Conservation (phyloP, 2,797 vertebrate species). For the Zenarchopterus dispar region DNA sequence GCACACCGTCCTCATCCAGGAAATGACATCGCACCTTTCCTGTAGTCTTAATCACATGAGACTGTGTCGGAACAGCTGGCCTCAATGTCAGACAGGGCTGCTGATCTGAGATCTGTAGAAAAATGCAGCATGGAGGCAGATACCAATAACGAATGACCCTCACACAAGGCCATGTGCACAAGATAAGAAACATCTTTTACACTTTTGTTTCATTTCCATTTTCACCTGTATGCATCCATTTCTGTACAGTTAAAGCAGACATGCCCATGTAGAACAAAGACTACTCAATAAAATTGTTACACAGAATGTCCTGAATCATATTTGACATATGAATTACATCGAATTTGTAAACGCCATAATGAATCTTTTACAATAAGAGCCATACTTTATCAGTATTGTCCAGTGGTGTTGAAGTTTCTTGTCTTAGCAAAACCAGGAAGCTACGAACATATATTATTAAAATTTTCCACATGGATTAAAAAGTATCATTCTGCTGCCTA, state of each 20-base stretch:
- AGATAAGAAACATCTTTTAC: neutral
- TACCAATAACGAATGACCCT: slow-evolving; percentile 34
- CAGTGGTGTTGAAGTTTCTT: no score
- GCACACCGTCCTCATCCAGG: slow-evolving; percentile 25
- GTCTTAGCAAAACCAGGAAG: no score
- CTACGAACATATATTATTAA: no score
- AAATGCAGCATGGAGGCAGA: slow-evolving; percentile 35
- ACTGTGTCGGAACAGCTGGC: slow-evolving; percentile 51
- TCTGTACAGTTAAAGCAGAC: neutral
- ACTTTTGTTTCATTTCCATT: neutral
- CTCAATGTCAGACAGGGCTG: slow-evolving; percentile 43
- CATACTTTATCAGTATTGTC: no score
- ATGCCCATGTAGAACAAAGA: no score
- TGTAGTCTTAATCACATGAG: slow-evolving; percentile 44
- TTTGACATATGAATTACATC: no score
- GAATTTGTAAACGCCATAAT: no score
- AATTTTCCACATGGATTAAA: no score
- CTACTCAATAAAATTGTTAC: no score
- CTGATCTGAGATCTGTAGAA: slow-evolving; percentile 43
- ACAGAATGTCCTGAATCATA: no score
- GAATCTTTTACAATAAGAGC: no score
- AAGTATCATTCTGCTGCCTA: no score
- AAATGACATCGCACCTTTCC: slow-evolving; percentile 17
- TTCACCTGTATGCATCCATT: neutral
- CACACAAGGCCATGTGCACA: slow-evolving; percentile 2